phyloP scores from a whole-genome alignment of 2,888 invertebrate species.

The Liodrosophila aerea region DNA sequence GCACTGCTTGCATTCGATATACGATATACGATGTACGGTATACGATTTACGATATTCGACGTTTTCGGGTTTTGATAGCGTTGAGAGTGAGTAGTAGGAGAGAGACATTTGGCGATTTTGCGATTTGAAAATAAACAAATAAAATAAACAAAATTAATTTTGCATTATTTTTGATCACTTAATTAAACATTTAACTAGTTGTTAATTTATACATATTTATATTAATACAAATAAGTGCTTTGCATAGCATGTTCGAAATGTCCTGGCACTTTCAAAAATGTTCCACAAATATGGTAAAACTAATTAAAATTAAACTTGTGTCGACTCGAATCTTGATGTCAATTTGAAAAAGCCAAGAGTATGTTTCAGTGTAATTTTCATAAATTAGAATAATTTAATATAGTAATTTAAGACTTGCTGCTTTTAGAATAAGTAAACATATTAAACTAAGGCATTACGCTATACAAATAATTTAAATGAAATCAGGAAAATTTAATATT shows the following conservation, averaged over 20 bases:
- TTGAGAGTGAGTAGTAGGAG: conserved; percentile 43
- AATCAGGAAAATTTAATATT: no score
- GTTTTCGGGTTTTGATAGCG: conserved; percentile 16
- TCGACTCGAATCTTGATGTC: conserved; percentile 7
- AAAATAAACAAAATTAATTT: conserved; percentile 65
- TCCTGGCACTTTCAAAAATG: conserved; percentile 80
- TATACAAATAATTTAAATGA: no score
- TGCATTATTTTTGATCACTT: conserved; percentile 48
- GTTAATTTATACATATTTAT: conserved; percentile 14
- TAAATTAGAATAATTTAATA: no score
- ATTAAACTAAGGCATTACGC: no score
- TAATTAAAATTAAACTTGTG: conserved; percentile 47
- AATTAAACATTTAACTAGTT: conserved; percentile 9
- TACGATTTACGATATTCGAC: conserved; percentile 19
- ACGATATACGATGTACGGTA: conserved; percentile 41
- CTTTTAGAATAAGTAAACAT: no score
- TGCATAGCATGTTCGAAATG: conserved; percentile 67
- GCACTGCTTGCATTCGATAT: conserved; percentile 86
- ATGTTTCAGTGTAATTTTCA: no score
- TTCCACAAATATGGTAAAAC: conserved; percentile 64
- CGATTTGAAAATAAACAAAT: conserved; percentile 64
- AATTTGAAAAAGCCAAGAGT: no score
- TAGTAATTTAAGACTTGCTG: no score
- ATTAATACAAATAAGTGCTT: conserved; percentile 5
- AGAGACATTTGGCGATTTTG: conserved; percentile 50